phyloP scores from a whole-genome alignment of 2,888 invertebrate genomes.

The Automeris io region DNA sequence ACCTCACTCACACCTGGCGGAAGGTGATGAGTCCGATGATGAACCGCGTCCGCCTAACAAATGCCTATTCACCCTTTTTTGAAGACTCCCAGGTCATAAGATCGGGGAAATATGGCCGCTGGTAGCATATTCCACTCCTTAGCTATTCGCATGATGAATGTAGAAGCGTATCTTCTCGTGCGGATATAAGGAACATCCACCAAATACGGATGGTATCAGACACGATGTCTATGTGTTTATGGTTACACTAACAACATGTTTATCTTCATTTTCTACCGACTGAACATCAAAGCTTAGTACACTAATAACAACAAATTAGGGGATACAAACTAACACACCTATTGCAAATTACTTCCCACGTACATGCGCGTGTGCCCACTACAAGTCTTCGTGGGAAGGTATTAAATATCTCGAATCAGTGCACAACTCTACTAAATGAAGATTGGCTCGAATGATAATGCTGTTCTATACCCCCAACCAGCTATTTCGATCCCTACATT shows the following conservation, averaged over 20 bases:
- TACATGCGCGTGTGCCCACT: constrained; percentile 48
- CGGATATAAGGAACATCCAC: too few relatives aligned
- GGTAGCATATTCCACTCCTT: too few relatives aligned
- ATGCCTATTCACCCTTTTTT: too few relatives aligned
- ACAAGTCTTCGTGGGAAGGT: constrained; percentile 67
- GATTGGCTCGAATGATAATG: constrained; percentile 57
- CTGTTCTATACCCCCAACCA: constrained; percentile 34
- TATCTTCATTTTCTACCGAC: constrained; percentile 8
- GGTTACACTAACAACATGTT: constrained; percentile 5
- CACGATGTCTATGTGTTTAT: too few relatives aligned
- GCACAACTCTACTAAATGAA: constrained; percentile 54
- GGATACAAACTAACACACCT: constrained; percentile 6
- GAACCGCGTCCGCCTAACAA: too few relatives aligned
- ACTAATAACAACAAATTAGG: constrained; percentile 16
- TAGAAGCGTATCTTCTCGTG: too few relatives aligned
- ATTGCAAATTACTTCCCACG: constrained; percentile 36
- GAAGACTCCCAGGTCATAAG: too few relatives aligned
- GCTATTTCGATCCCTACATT: constrained; percentile 26
- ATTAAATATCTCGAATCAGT: constrained; percentile 62
- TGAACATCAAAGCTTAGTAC: constrained; percentile 19
- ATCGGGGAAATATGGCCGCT: too few relatives aligned
- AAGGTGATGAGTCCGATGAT: too few relatives aligned
- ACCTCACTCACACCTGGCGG: too few relatives aligned
- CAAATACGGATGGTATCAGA: too few relatives aligned
- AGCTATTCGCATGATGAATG: too few relatives aligned